Evolutionary conservation across 2,888 invertebrate genomes (phyloP), one percentile per base, ranked within the genome.

Genomic region (Brachyptera risi): DNA sequence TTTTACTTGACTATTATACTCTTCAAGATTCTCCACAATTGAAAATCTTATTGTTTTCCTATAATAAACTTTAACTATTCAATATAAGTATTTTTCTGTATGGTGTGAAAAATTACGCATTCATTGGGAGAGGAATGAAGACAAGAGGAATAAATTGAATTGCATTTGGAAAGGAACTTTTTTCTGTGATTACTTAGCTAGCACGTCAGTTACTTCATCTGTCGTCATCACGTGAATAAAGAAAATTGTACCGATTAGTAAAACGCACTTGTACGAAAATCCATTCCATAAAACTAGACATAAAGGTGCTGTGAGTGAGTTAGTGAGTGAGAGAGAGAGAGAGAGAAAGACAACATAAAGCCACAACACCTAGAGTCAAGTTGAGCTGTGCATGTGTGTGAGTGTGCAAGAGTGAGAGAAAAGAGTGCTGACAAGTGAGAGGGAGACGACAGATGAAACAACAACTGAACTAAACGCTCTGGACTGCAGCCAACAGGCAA

Each of bases 381-480:
- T 11, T 11, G 26, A 40, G n/a, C 11, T 21, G 40, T 44, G 49
- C 58, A 26, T 23, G n/a, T 27, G 47, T 44, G 50, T 71, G 68
- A 70, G 69, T 69, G 68, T 69, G 65, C 71, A 67, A 70, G 70
- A 69, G 68, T 67, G 69, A 68, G 69, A 69, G 67, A 63, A n/a
- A n/a, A n/a, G n/a, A n/a, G n/a, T n/a, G 66, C 74, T 78, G 67
- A 77, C 74, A 72, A 71, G 69, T 70, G 76, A 73, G 78, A 77
- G 78, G 68, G 67, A 67, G 67, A 69, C 68, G 69, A 69, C 76
- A 79, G 63, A 65, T 66, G 65, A 66, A 65, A 67, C 66, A 67
- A 62, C 66, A 61, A 65, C 50, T 61, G 60, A 61, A 60, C 60
- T 42, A 56, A 49, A 27, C 50, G 27, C 40, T 49, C 50, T 38